phyloP scores from a whole-genome alignment of 1,140 invertebrate genomes.

The Asobara japonica region DNA sequence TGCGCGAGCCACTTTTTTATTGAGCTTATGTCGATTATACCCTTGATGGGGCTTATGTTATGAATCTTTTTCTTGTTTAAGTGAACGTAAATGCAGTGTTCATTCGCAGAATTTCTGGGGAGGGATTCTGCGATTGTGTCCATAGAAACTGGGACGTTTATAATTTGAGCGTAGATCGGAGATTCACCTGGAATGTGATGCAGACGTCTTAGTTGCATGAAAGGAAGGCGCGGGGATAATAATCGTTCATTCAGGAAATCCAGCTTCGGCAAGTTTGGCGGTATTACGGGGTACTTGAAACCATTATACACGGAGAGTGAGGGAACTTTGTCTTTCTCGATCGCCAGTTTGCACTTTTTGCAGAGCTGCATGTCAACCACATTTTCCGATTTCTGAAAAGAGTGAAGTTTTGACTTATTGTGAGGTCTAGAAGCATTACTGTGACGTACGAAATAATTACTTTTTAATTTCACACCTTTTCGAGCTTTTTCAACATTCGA shows the following conservation, averaged over 20 bases:
- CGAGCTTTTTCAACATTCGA: too few species aligned
- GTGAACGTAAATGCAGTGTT: constrained; percentile 48
- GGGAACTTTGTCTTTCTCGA: constrained; percentile 39
- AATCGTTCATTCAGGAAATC: constrained; percentile 56
- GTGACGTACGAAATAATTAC: too few species aligned
- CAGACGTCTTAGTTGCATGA: constrained; percentile 54
- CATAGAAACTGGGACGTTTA: constrained; percentile 55
- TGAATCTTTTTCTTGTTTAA: constrained; percentile 47
- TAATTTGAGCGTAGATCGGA: constrained; percentile 55
- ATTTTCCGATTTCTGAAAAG: background rate
- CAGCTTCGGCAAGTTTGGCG: constrained; percentile 34
- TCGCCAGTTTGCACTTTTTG: constrained; percentile 30
- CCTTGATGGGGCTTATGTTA: constrained; percentile 37
- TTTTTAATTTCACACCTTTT: too few species aligned
- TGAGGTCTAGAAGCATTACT: too few species aligned
- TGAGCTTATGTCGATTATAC: constrained; percentile 27
- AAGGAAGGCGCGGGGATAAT: constrained; percentile 45
- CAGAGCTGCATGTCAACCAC: constrained; percentile 34
- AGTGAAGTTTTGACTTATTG: too few species aligned
- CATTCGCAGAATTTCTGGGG: constrained; percentile 49
- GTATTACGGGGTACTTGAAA: constrained; percentile 39
- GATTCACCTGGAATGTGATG: constrained; percentile 46
- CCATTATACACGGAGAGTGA: constrained; percentile 35
- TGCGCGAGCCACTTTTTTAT: constrained; percentile 38
- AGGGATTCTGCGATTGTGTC: constrained; percentile 46